Conservation (phyloP, 2,888 invertebrate genomes). For the Periphyllus acericola region DNA sequence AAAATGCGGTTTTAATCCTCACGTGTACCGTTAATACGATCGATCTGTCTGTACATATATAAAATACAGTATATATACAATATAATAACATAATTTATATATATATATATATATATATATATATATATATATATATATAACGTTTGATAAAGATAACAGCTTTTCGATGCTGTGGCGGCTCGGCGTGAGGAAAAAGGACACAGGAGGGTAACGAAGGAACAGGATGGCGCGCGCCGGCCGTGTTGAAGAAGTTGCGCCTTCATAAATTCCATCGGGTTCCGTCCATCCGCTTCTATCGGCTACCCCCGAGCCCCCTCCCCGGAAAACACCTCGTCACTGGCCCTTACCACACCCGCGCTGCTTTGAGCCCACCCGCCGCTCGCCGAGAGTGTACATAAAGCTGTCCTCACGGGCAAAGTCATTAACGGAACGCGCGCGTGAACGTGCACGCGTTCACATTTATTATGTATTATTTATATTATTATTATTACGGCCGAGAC, state of each 20-base stretch:
- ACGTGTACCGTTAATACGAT: neutral
- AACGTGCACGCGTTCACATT: neutral
- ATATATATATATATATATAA: too few relatives aligned
- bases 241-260: neutral
- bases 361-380: neutral
- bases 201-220: neutral
- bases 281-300: neutral
- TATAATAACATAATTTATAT: neutral
- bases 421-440: neutral
- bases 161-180: neutral
- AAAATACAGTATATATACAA: neutral
- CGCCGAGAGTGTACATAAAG: neutral
- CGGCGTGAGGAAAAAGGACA: too few relatives aligned
- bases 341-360: too few relatives aligned
- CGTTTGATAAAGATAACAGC: slow-evolving; percentile 30
- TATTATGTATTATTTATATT: slow-evolving; percentile 31
- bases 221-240: neutral
- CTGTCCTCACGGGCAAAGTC: slow-evolving; percentile 30
- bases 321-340: too few relatives aligned
- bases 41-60: neutral
- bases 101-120: too few relatives aligned
- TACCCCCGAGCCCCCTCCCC: too few relatives aligned
- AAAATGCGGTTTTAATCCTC: slow-evolving; percentile 30
- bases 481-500: neutral
- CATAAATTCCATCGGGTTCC: slow-evolving; percentile 8